These are phyloP conservation scores for Drosophila teissieri DNA, from an alignment of 1,140 invertebrate species.

Conservation along the genomic window DNA sequence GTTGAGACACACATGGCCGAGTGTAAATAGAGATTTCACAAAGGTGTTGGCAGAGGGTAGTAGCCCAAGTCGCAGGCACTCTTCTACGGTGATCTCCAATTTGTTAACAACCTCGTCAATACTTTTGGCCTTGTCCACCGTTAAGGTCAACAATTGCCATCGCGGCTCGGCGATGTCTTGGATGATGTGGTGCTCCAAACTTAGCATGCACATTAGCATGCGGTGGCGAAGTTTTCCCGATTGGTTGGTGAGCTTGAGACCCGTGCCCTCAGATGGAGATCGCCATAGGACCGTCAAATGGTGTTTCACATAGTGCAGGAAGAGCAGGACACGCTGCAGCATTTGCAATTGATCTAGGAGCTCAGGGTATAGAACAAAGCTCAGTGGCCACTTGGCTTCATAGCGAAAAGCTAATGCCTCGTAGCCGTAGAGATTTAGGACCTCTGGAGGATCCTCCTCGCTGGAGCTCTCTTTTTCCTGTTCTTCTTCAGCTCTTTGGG, in stretches of 20 bases:
- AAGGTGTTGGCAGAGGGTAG: slow-evolving; percentile 33
- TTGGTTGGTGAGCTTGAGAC: neutral
- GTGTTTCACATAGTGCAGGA: slow-evolving; percentile 45
- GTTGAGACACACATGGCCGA: slow-evolving; percentile 64
- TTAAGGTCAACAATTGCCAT: slow-evolving; percentile 30
- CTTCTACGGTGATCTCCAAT: slow-evolving; percentile 36
- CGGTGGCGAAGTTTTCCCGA: slow-evolving; percentile 18
- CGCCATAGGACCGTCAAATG: slow-evolving; percentile 26
- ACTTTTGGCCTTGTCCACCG: slow-evolving; percentile 16
- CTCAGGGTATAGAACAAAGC: slow-evolving; percentile 45
- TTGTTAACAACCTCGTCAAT: slow-evolving; percentile 44
- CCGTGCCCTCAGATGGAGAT: neutral
- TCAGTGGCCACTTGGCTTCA: slow-evolving; percentile 58
- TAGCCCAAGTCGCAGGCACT: slow-evolving; percentile 34
- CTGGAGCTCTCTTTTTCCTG: neutral
- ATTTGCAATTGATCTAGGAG: slow-evolving; percentile 52
- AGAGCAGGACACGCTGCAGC: slow-evolving; percentile 58
- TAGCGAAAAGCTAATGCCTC: slow-evolving; percentile 52
- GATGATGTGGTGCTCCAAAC: slow-evolving; percentile 59
- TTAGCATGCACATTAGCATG: slow-evolving; percentile 39
- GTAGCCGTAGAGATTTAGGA: slow-evolving; percentile 32
- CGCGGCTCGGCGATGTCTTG: slow-evolving; percentile 40
- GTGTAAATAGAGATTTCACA: slow-evolving; percentile 49
- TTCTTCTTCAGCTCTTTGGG: neutral
- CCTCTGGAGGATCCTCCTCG: slow-evolving; percentile 6